Evolutionary conservation across 2,888 invertebrate genomes (phyloP), one percentile per base, ranked within the genome.

Genomic region (Diarsia brunnea): DNA sequence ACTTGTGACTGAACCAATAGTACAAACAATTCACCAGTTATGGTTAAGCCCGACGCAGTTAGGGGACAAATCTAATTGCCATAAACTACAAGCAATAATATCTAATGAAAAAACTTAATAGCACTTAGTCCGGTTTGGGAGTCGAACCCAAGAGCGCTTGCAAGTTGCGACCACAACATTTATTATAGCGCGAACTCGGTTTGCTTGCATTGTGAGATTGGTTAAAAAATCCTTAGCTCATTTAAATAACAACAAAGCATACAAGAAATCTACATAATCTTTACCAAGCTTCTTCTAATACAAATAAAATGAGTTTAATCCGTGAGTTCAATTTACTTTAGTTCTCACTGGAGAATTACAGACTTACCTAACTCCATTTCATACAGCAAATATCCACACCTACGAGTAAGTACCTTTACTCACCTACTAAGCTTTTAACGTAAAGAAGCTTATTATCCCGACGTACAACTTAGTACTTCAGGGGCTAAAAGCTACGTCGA

Each of bases 381-480:
- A 61, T 49, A 65, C 38, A 24, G 31, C 31, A 60, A 63, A 73
- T 63, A 73, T 71, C 47, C 51, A 60, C 78, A 61, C 31, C 27
- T n/a, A n/a, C n/a, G n/a, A n/a, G n/a, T 78, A 76, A 66, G 82
- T 66, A 27, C 79, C 24, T 64, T 82, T 53, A 55, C 53, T 47
- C 47, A 78, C 31, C 12, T 43, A n/a, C 73, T 64, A 58, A 58
- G 84, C 67, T 84, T 65, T 81, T 51, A 84, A 31, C 65, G 49
- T 55, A 73, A 66, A 81, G 53, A 61, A 73, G 68, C 80, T 66
- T 83, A 84, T 79, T 84, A 79, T 49, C 55, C 27, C 67, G 12
- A 61, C 65, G 53, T 66, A 79, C 55, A 84, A 79, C 65, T 84
- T 69, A 65, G 58, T 58, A 67, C 67, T 67, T 68, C 63, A 69